Percentiles rank a stretch among this genome's conserved stretches.
These are phyloP conservation scores for Sarcophaga caerulescens DNA, from an alignment of 2,888 invertebrate genomes.

Conservation along the genomic window DNA sequence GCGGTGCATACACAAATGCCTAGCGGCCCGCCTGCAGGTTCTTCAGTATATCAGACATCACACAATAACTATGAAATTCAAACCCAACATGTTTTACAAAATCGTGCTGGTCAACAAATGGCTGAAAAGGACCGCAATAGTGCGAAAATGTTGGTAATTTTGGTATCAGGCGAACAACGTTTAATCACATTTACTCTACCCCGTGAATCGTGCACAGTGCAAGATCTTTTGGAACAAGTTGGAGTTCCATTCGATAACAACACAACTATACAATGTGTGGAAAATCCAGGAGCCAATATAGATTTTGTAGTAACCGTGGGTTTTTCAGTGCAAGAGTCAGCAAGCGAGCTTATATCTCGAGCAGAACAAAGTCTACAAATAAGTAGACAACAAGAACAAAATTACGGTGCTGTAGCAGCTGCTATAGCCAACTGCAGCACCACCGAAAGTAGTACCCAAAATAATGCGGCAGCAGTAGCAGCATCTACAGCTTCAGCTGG, in stretches of 20 bases:
- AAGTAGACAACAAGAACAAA: constrained; percentile 77
- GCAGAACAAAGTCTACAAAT: constrained; percentile 80
- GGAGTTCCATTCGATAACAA: constrained; percentile 86
- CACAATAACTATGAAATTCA: constrained; percentile 81
- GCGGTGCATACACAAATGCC: constrained; percentile 31
- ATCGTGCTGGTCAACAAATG: constrained; percentile 77
- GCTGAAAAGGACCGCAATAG: constrained; percentile 82
- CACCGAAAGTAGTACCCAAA: constrained; percentile 34
- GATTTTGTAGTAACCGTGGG: constrained; percentile 91
- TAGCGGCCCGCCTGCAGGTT: constrained; percentile 65
- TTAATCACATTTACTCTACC: constrained; percentile 91
- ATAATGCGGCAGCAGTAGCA: constrained; percentile 28
- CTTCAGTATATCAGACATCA: constrained; percentile 79
- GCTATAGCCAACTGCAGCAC: constrained; percentile 41
- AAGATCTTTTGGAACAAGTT: constrained; percentile 91
- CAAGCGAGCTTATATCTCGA: constrained; percentile 80
- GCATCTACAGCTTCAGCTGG: constrained; percentile 46
- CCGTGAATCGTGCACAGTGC: constrained; percentile 90
- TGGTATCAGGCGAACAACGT: constrained; percentile 90
- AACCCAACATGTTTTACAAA: constrained; percentile 81
- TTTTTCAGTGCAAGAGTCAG: constrained; percentile 79
- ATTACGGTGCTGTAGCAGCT: constrained; percentile 64
- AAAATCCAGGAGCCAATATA: constrained; percentile 88
- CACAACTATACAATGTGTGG: constrained; percentile 88
- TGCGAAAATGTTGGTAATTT: constrained; percentile 90